These are phyloP conservation scores for Anarhynchus alexandrinus DNA, from an alignment of 2,113 vertebrate species.

Conservation along the genomic window DNA sequence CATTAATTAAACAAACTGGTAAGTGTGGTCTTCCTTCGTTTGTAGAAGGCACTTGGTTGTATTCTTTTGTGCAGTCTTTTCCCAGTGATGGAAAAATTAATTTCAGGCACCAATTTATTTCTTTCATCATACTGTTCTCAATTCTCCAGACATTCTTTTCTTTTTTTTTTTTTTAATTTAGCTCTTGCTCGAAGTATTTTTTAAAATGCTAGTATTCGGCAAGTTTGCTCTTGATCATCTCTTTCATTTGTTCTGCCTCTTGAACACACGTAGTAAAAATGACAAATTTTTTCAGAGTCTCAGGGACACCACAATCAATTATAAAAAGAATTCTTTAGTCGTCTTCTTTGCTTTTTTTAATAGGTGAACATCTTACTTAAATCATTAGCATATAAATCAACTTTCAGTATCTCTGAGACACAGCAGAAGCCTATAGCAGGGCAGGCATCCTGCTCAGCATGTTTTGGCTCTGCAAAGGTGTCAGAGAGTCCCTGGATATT, in stretches of 20 bases:
- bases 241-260: background rate
- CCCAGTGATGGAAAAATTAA: background rate
- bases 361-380: background rate
- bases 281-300: background rate
- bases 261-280: background rate
- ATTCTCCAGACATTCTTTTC: background rate
- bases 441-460: background rate
- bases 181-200: background rate
- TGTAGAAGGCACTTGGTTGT: background rate
- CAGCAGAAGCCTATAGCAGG: background rate
- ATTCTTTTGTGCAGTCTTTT: background rate
- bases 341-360: background rate
- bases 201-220: background rate
- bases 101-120: background rate
- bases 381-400: background rate
- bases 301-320: background rate
- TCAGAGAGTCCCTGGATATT: background rate
- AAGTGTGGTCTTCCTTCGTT: background rate
- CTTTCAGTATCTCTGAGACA: background rate
- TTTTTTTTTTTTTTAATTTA: background rate
- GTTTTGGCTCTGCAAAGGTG: background rate
- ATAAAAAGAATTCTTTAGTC: background rate
- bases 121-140: background rate
- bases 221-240: background rate
- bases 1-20: background rate